Evolutionary conservation across 2,797 vertebrate genomes (phyloP).

Genomic region (Liparis tanakae): DNA sequence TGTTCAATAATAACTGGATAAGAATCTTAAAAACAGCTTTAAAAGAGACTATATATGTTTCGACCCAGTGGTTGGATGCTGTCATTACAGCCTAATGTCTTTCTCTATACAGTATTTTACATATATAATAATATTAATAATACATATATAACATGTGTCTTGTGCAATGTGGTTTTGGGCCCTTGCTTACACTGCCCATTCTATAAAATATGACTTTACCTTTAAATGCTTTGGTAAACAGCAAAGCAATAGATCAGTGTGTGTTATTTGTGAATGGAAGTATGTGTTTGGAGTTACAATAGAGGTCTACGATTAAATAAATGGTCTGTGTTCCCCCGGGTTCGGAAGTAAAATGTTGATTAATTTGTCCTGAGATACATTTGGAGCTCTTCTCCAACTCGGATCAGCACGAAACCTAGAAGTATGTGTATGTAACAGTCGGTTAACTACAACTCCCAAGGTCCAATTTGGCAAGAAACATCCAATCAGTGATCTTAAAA

Average conservation of each 20-base stretch:
- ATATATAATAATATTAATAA: not conserved
- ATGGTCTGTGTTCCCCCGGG: too few species aligned
- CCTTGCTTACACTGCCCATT: not conserved
- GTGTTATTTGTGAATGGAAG: too few species aligned
- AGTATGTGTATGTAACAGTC: too few species aligned
- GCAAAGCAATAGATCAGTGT: not conserved
- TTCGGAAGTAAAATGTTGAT: too few species aligned
- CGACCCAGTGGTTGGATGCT: conserved; percentile 34
- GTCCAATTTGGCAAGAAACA: not conserved
- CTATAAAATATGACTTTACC: not conserved
- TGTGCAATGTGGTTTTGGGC: not conserved
- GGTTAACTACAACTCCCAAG: not conserved
- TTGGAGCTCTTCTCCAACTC: too few species aligned
- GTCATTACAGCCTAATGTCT: conserved; percentile 32
- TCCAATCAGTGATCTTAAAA: conserved; percentile 1
- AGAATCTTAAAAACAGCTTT: conserved; percentile 4
- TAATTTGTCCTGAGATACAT: too few species aligned
- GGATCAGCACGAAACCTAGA: not conserved
- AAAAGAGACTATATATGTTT: conserved; percentile 32
- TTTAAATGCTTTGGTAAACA: not conserved
- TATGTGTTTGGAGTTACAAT: too few species aligned
- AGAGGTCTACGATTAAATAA: too few species aligned
- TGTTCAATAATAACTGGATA: conserved; percentile 6
- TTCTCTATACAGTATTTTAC: conserved; percentile 28
- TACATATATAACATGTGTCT: not conserved